Conservation (phyloP, 1,140 invertebrate genomes). For the Chironomus striatipennis region DNA sequence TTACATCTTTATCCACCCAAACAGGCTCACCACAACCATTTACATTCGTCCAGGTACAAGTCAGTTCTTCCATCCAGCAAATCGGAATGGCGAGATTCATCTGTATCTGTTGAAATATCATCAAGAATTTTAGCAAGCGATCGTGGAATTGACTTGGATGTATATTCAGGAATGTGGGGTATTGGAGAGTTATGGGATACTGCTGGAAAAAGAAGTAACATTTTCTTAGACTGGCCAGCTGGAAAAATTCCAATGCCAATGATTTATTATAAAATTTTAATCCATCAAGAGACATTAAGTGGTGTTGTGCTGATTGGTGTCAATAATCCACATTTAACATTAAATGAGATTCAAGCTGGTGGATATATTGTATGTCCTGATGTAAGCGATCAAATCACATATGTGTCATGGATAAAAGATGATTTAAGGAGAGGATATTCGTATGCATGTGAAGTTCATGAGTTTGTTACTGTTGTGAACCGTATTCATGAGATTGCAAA, state of each 20-base stretch:
- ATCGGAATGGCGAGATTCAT: slow-evolving; percentile 31
- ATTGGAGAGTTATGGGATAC: slow-evolving; percentile 41
- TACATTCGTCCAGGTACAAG: slow-evolving; percentile 32
- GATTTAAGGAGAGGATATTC: slow-evolving; percentile 39
- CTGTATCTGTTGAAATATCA: slow-evolving; percentile 37
- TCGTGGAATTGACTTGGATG: slow-evolving; percentile 34
- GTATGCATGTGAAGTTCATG: slow-evolving; percentile 43
- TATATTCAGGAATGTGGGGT: slow-evolving; percentile 47
- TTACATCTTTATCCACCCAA: not conserved
- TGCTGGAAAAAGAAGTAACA: slow-evolving; percentile 33
- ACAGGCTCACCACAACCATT: slow-evolving; percentile 31
- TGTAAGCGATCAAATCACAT: slow-evolving; percentile 43
- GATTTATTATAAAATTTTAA: slow-evolving; percentile 53
- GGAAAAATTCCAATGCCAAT: slow-evolving; percentile 45
- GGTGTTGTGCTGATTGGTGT: slow-evolving; percentile 52
- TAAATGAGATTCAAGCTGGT: slow-evolving; percentile 33
- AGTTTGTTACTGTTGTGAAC: slow-evolving; percentile 36
- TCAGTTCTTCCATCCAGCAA: slow-evolving; percentile 33
- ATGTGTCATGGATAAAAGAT: slow-evolving; percentile 43
- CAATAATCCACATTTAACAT: slow-evolving; percentile 52
- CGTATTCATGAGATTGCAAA: not conserved
- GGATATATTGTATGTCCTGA: slow-evolving; percentile 48
- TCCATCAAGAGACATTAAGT: slow-evolving; percentile 42
- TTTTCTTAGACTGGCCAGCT: slow-evolving; percentile 42
- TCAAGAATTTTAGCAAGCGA: slow-evolving; percentile 34